phyloP scores from a whole-genome alignment of 2,113 vertebrate species.

The Hippotragus niger region DNA sequence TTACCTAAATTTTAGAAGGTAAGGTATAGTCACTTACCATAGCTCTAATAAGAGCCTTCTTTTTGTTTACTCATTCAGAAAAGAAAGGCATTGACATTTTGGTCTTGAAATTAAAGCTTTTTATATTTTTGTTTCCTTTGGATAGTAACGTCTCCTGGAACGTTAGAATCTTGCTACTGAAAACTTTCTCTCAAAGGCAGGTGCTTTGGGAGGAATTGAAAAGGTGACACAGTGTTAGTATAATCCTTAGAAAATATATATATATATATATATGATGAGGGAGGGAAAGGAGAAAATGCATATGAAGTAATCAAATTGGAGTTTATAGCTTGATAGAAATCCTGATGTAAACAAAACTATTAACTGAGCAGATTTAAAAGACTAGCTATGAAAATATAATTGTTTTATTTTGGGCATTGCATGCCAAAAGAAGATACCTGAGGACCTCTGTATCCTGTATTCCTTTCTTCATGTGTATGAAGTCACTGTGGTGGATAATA shows the following conservation, averaged over 20 bases:
- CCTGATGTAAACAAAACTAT: not conserved
- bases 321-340: conserved; percentile 11
- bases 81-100: not conserved
- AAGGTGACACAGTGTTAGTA: not conserved
- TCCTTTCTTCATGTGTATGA: not conserved
- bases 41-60: not conserved
- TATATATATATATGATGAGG: no score
- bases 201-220: not conserved
- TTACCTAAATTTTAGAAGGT: not conserved
- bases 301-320: not conserved
- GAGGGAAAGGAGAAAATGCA: not conserved
- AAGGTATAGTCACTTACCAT: not conserved
- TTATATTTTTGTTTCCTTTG: not conserved
- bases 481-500: not conserved
- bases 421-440: not conserved
- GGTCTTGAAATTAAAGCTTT: conserved; percentile 29
- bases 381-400: not conserved
- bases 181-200: not conserved
- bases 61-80: conserved; percentile 23
- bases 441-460: not conserved
- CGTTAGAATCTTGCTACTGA: not conserved
- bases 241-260: not conserved
- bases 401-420: not conserved
- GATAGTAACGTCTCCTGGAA: not conserved
- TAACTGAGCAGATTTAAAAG: not conserved